Base-by-base conservation (phyloP, 2,888 invertebrate species). In the Ptychoptera albimana region DNA sequence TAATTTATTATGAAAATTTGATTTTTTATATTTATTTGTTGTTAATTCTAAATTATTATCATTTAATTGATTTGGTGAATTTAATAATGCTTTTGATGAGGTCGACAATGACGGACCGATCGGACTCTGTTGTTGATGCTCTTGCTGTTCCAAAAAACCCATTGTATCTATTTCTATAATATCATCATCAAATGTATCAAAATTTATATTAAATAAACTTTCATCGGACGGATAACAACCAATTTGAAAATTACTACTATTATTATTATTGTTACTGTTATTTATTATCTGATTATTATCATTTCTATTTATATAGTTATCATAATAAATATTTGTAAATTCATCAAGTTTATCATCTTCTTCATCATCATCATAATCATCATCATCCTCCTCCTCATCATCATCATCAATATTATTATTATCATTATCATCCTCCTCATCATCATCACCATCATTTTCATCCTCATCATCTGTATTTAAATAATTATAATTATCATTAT, bases 121-220 rank as follows among this genome's bases (percentile, higher is more conserved):
- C 23, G 23, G 23, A 23, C n/a, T n/a, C n/a, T n/a, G n/a, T n/a
- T 23, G 23, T 23, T 23, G 23, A 7, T 23, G 23, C 7, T 23
- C 4, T 23, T 23, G 23, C 3, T 23, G 23, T 7, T 23, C 39
- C 9, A 44, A 39, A 8, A 39, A 34, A 23, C 39, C 36, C 23
- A 43, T 14, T 37, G 46, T 32, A 44, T 46, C 44, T 39, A 46
- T 49, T 42, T 49, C 46, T 9, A 49, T 42, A n/a, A 49, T 44
- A 36, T 45, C 46, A 39, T 49, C 46, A n/a, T 49, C 46, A 36
- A 47, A 45, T 12, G 45, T 40, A 36, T 52, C 52, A 40, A 52
- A 49, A 48, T 51, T 52, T 45, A 52, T 52, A 43, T 52, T 52
- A 43, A 52, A 52, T 36, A 52, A 35, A 49, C 49, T 52, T 29